Conservation (phyloP, 2,113 vertebrate species). For the Bufo bufo region DNA sequence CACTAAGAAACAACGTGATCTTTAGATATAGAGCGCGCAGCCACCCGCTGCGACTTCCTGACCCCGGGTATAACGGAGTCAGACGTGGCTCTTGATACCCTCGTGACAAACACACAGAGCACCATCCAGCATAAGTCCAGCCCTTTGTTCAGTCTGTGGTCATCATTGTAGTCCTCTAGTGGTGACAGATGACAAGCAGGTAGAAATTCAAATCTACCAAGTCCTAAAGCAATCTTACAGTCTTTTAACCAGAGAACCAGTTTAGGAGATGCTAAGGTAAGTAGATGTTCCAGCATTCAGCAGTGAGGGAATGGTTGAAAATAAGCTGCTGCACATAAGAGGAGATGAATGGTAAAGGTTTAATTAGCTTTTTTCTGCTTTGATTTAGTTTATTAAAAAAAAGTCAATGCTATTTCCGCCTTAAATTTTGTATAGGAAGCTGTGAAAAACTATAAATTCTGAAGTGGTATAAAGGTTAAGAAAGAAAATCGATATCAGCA, state of each 20-base stretch:
- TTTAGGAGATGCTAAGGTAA: not conserved
- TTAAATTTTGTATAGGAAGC: not conserved
- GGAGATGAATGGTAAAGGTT: not conserved
- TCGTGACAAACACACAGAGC: not conserved
- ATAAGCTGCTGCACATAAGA: not conserved
- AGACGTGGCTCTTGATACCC: too few species aligned
- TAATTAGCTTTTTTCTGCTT: slow-evolving; percentile 17
- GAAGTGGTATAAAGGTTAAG: not conserved
- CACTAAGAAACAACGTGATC: too few species aligned
- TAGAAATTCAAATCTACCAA: not conserved
- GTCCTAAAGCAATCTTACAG: not conserved
- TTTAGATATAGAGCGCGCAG: too few species aligned
- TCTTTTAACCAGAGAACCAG: not conserved
- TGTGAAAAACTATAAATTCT: slow-evolving; percentile 3
- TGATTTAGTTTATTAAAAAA: not conserved
- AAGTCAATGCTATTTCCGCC: not conserved
- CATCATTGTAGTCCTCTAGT: not conserved
- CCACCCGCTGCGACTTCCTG: too few species aligned
- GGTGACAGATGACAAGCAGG: not conserved
- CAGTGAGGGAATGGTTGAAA: not conserved
- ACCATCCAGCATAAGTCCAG: not conserved
- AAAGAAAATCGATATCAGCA: slow-evolving; percentile 4
- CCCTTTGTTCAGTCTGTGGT: not conserved
- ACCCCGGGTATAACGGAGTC: too few species aligned
- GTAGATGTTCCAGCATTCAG: not conserved